Evolutionary conservation across 2,888 invertebrate species (phyloP).

Genomic region (Limenitis camilla): DNA sequence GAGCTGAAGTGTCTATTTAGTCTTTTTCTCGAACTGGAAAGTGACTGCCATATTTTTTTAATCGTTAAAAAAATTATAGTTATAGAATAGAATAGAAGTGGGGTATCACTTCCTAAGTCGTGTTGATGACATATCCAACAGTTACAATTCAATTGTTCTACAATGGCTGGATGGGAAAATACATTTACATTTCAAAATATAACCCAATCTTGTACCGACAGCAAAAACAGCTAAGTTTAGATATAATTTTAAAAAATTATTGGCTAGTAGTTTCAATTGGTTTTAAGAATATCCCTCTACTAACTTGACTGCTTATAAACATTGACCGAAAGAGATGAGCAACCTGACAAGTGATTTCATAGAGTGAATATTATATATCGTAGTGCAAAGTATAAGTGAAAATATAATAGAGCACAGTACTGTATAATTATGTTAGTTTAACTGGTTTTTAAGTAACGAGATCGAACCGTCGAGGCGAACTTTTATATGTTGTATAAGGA

Average conservation of each 20-base stretch:
- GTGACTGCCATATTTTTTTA: too few relatives aligned
- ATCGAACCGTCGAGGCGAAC: too few relatives aligned
- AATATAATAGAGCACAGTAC: background rate
- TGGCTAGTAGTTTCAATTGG: background rate
- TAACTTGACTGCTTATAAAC: too few relatives aligned
- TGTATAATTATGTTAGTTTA: background rate
- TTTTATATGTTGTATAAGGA: too few relatives aligned
- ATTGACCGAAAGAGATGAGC: too few relatives aligned
- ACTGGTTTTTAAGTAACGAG: background rate
- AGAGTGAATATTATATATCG: too few relatives aligned
- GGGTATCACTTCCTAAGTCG: background rate
- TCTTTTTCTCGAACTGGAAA: too few relatives aligned
- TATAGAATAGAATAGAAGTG: background rate
- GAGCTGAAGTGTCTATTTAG: too few relatives aligned
- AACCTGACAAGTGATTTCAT: too few relatives aligned
- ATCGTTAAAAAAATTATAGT: too few relatives aligned
- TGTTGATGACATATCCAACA: slow-evolving; percentile 4
- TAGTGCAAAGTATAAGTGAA: too few relatives aligned
- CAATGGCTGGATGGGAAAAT: slow-evolving; percentile 17
- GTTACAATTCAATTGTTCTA: slow-evolving; percentile 19
- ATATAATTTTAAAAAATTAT: background rate
- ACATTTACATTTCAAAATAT: slow-evolving; percentile 22
- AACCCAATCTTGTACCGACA: slow-evolving; percentile 10
- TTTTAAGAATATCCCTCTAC: too few relatives aligned
- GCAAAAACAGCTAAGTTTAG: slow-evolving; percentile 1